Evolutionary conservation across 1,140 invertebrate genomes (phyloP), one percentile per base, ranked within the genome.

Genomic region (Drosophila orosa): DNA sequence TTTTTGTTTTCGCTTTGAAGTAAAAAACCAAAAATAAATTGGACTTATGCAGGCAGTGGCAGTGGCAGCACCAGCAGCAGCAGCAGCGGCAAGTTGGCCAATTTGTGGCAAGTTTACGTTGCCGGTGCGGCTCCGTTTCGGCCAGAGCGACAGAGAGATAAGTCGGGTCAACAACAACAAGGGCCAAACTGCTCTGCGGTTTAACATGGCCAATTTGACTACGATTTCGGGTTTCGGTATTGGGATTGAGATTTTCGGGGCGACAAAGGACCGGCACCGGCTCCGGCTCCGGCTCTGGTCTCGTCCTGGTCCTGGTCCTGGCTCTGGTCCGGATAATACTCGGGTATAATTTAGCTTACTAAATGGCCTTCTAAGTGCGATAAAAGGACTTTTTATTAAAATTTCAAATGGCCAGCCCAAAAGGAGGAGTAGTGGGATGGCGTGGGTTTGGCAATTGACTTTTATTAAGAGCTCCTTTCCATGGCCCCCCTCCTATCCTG

Each of bases 151-250:
- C 8, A 74, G 66, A 86, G 74, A 87, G 48, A 87, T 81, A 87
- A 85, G 78, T 78, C 84, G 78, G 73, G 73, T 76, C 83, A 87
- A 78, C 83, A 87, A 82, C 74, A 85, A 67, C 69, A 74, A 86
- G 62, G 77, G 69, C 74, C 57, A 74, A 86, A 86, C 74, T 74
- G 55, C 68, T 83, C 75, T 86, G 82, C 75, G 83, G 82, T 87
- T 85, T 83, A 87, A 87, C 82, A 86, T 86, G 82, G 79, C 83
- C 82, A 86, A 86, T 86, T 86, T 86, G 83, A 87, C 79, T 86
- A 81, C 79, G 82, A 86, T 86, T 87, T 87, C 50, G 80, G 56
- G 62, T 77, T 79, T 62, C 35, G 63, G 56, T 55, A 77, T 73
- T 73, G 77, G 58, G 44, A 60, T 72, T 60, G 69, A 50, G 54